Evolutionary conservation across 2,113 vertebrate genomes (phyloP).

Genomic region (Boulengerochromis microlepis): DNA sequence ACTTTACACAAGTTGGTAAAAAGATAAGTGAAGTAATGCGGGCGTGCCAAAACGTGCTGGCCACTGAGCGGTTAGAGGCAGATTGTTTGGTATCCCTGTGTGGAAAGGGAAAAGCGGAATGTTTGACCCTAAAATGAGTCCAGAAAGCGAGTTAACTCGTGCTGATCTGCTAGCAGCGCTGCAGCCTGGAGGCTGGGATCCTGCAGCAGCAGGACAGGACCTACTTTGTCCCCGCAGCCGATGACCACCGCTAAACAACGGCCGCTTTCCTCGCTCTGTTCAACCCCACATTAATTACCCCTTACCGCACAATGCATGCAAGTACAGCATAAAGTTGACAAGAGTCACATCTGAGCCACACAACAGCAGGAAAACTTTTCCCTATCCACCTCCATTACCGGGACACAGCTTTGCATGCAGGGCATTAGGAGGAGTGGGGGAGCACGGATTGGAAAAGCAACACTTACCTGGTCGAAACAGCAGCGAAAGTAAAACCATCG

Average conservation of each 20-base stretch:
- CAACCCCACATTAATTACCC: background rate
- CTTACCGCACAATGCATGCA: background rate
- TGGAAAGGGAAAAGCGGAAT: background rate
- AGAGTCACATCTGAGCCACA: background rate
- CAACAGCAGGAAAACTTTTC: background rate
- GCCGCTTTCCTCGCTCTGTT: background rate
- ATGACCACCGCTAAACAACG: background rate
- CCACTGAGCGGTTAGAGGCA: fast-evolving
- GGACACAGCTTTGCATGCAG: constrained; percentile 12
- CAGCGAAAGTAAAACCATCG: constrained; percentile 70
- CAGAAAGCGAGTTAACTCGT: constrained; percentile 16
- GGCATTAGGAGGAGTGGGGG: background rate
- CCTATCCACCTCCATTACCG: constrained; percentile 1
- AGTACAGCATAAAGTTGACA: background rate
- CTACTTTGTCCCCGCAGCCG: constrained; percentile 35
- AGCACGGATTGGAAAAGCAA: background rate
- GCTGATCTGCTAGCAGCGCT: constrained; percentile 16
- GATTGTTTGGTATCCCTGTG: background rate
- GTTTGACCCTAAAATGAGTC: background rate
- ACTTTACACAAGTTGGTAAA: background rate
- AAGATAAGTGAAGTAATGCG: background rate
- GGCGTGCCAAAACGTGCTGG: background rate
- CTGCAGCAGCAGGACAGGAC: background rate
- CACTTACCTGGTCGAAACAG: constrained; percentile 74
- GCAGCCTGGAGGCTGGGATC: background rate